A percentile compares a stretch with the other conserved stretches of the same genome.
Conservation (phyloP, 2,113 vertebrate genomes). For the Xenotilapia leptura region DNA sequence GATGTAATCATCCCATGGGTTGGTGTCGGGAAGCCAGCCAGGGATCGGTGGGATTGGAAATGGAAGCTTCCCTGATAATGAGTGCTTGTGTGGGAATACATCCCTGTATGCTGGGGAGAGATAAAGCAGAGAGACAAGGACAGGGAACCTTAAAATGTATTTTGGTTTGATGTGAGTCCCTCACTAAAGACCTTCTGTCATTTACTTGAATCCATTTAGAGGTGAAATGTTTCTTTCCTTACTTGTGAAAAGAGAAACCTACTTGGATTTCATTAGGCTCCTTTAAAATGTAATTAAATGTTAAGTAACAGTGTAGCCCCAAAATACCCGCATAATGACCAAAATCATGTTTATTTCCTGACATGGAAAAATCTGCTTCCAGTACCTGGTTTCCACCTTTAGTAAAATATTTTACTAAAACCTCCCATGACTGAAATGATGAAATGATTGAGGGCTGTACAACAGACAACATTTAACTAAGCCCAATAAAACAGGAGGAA, state of each 20-base stretch:
- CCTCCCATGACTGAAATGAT: not conserved
- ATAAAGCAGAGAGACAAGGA: not conserved
- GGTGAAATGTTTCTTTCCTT: not conserved
- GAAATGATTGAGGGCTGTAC: not conserved
- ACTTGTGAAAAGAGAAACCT: not conserved
- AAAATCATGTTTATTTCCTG: not conserved
- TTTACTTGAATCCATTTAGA: not conserved
- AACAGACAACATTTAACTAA: not conserved
- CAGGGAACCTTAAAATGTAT: not conserved
- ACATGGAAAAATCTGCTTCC: not conserved
- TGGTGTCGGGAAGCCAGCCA: slow-evolving; percentile 77
- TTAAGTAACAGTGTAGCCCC: not conserved
- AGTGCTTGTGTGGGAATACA: slow-evolving; percentile 71
- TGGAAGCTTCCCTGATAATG: slow-evolving; percentile 51
- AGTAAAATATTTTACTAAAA: not conserved
- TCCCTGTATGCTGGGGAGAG: slow-evolving; percentile 51
- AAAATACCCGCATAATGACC: not conserved
- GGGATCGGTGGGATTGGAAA: slow-evolving; percentile 59
- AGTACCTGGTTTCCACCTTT: not conserved
- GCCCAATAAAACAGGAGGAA: not conserved
- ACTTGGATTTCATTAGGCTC: not conserved
- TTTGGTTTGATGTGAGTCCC: not conserved
- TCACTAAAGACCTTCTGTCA: not conserved
- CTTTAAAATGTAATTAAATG: not conserved
- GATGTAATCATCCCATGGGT: slow-evolving; percentile 82